These are phyloP conservation scores for Bombus fervidus DNA, from an alignment of 1,140 invertebrate species.

Conservation along the genomic window DNA sequence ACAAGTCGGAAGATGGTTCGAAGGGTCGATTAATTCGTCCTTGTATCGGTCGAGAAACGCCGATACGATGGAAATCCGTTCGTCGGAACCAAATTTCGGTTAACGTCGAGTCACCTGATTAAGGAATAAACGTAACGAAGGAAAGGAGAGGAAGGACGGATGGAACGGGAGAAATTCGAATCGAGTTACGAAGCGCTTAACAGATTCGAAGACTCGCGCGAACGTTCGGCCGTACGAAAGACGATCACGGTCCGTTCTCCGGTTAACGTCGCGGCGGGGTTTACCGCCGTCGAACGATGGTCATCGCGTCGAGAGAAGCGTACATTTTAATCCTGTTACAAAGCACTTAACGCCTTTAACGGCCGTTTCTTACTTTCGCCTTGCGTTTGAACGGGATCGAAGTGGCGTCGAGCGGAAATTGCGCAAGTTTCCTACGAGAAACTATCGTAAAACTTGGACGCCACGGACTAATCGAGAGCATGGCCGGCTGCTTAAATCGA, in stretches of 20 bases:
- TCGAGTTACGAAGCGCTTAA: slow-evolving; percentile 58
- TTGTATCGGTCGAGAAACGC: too few species aligned
- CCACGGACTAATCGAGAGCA: neutral
- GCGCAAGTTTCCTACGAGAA: slow-evolving; percentile 8
- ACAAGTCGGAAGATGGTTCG: too few species aligned
- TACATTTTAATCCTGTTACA: slow-evolving; percentile 64
- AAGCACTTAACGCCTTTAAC: slow-evolving; percentile 60
- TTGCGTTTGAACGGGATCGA: neutral
- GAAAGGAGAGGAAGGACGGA: neutral
- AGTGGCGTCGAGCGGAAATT: slow-evolving; percentile 14
- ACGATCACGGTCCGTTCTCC: slow-evolving; percentile 35
- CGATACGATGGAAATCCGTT: too few species aligned
- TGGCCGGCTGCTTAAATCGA: neutral
- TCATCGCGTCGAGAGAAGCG: slow-evolving; percentile 39
- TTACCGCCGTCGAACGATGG: slow-evolving; percentile 37
- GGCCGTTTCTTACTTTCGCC: slow-evolving; percentile 49
- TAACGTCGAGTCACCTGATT: too few species aligned
- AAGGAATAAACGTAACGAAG: too few species aligned
- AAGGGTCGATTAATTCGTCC: too few species aligned
- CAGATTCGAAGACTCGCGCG: slow-evolving; percentile 36
- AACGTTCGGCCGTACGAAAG: neutral
- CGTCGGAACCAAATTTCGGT: too few species aligned
- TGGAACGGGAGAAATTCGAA: slow-evolving; percentile 26
- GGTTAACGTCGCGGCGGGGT: neutral
- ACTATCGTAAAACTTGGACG: slow-evolving; percentile 27